Base-by-base conservation (phyloP, 2,797 vertebrate species). In the Hypotaenidia philippensis region DNA sequence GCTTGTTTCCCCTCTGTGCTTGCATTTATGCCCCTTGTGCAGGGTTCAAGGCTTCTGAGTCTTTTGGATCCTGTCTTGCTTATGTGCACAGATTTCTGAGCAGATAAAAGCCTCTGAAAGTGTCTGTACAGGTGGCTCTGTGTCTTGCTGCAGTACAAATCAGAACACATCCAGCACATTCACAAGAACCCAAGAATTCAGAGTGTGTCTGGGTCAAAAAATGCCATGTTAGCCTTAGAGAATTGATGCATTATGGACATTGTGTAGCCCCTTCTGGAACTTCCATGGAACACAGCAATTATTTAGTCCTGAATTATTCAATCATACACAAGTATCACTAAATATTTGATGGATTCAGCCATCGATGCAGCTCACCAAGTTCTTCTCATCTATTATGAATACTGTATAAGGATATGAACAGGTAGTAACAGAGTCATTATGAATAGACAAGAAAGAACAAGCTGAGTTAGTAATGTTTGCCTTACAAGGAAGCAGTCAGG, bases 261-360 rank as follows among this genome's bases (percentile, higher is more conserved):
- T 15, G 19, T 47, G 19, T 82, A 91, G 75, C n/a, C 21, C 26
- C 12, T 83, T 40, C 53, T 34, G 55, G 27, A 88, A 69, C 16
- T 57, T 78, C 14, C 50, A 89, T 5, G 29, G 59, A 89, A 52
- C 10, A 57, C 34, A 80, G 29, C 53, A 91, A 77, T 89, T 80
- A 89, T 77, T 95, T 77, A 72, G 18, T 66, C 23, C 23, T 83
- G 74, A 93, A 91, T 77, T 77, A 93, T 91, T 87, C 16, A 87
- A 5, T 61, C 1, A 1, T 60, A 88, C 19, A 61, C 36, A 83
- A 41, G n/a, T 83, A 75, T 70, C 53, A 71, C 75, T 91, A 83
- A 95, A 93, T 88, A 90, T 95, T 88, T 96, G 21, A 90, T 93
- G 65, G 38, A 77, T 81, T 91, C 45, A 69, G 5, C 78, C 69